Conservation (phyloP, 2,888 invertebrate genomes). For the Thymelicus sylvestris region DNA sequence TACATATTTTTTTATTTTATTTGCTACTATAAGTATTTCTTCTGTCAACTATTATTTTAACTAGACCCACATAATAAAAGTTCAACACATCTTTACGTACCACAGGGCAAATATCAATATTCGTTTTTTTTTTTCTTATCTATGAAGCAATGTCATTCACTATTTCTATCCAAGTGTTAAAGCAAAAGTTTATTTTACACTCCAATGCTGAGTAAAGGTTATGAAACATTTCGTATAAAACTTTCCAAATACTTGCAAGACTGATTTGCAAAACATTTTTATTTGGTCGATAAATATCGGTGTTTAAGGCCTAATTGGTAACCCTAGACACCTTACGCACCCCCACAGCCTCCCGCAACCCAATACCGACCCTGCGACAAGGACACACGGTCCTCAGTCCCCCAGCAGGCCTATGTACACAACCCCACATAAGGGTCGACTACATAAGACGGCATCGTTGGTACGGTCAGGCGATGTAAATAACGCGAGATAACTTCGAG, state of each 20-base stretch:
- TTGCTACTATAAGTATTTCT: no score
- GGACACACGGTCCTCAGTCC: conserved; percentile 63
- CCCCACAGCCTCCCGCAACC: conserved; percentile 51
- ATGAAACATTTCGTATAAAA: not conserved
- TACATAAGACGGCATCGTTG: conserved; percentile 82
- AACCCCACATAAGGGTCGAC: conserved; percentile 71
- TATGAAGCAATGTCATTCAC: no score
- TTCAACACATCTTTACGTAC: no score
- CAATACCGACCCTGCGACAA: conserved; percentile 62
- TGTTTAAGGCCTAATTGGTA: not conserved
- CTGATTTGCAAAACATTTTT: not conserved
- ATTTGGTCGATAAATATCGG: not conserved
- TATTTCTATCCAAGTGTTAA: no score
- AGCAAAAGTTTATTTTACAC: no score
- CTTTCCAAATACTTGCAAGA: not conserved
- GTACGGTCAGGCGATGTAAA: conserved; percentile 84
- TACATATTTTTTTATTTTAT: no score
- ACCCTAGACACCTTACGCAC: conserved; percentile 43
- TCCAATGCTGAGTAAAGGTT: no score
- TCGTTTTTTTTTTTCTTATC: no score
- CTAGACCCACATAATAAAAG: no score
- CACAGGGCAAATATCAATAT: no score
- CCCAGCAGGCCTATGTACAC: conserved; percentile 68
- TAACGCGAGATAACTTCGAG: conserved; percentile 82
- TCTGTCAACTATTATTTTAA: no score